Evolutionary conservation across 2,113 vertebrate species (phyloP).

Genomic region (Narcine bancroftii): DNA sequence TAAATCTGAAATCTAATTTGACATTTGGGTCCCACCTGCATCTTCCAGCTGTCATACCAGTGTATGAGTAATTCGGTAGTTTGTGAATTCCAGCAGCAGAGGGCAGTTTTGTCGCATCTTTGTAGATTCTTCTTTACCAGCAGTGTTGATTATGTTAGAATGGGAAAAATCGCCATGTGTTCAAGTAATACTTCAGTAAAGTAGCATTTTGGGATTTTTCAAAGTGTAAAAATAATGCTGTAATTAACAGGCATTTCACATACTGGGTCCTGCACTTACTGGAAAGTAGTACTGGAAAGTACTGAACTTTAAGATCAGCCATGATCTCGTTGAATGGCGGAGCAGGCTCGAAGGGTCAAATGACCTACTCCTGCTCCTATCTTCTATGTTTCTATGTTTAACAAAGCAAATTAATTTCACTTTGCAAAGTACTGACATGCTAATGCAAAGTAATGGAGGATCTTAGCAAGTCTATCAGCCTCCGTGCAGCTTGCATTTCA

Average conservation of each 20-base stretch:
- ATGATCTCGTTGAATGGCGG: too few species aligned
- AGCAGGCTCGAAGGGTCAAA: too few species aligned
- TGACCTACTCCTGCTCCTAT: too few species aligned
- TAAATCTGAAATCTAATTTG: too few species aligned
- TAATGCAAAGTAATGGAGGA: too few species aligned
- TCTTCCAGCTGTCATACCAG: not conserved
- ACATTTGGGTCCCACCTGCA: too few species aligned
- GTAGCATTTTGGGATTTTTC: not conserved
- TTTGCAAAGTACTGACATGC: not conserved
- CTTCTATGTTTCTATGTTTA: too few species aligned
- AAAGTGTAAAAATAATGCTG: not conserved
- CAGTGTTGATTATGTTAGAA: not conserved
- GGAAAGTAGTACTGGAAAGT: not conserved
- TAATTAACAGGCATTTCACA: not conserved
- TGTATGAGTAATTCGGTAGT: not conserved
- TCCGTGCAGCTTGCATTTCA: too few species aligned
- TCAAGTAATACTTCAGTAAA: not conserved
- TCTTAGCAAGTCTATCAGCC: too few species aligned
- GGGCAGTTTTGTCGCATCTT: not conserved
- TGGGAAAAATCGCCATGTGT: not conserved
- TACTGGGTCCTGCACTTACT: not conserved
- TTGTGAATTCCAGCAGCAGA: not conserved
- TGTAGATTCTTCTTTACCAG: not conserved
- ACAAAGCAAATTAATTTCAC: not conserved
- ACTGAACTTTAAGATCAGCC: too few species aligned